These are phyloP conservation scores for Uropsilus gracilis DNA, from an alignment of 2,113 vertebrate genomes.

Conservation along the genomic window DNA sequence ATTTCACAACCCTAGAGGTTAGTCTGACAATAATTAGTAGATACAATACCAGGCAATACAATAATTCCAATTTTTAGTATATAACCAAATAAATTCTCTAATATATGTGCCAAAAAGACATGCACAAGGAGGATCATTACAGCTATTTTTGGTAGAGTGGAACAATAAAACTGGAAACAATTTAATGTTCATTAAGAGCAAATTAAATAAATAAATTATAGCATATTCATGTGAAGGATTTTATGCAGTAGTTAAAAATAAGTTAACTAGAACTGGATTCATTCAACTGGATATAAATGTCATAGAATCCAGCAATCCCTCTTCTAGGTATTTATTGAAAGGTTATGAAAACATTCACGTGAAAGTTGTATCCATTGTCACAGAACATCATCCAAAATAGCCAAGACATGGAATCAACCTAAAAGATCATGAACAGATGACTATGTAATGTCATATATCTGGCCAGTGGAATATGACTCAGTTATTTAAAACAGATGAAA, in stretches of 20 bases:
- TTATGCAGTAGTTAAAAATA: slow-evolving; percentile 17
- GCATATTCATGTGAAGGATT: slow-evolving; percentile 39
- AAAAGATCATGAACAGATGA: too few relatives aligned
- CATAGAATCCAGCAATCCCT: too few relatives aligned
- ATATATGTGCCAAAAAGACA: not conserved
- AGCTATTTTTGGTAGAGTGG: not conserved
- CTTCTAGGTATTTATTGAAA: too few relatives aligned
- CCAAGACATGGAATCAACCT: too few relatives aligned
- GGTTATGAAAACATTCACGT: too few relatives aligned
- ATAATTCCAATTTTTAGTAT: not conserved
- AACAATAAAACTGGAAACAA: slow-evolving; percentile 5
- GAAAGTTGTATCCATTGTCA: too few relatives aligned
- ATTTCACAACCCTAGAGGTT: not conserved
- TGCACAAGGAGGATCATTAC: not conserved
- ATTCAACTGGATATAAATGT: not conserved
- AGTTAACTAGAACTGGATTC: slow-evolving; percentile 41
- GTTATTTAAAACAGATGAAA: too few relatives aligned
- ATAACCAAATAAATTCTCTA: not conserved
- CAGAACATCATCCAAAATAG: too few relatives aligned
- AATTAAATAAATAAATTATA: slow-evolving; percentile 53
- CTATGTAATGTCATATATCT: too few relatives aligned
- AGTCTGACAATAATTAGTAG: not conserved
- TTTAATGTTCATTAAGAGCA: slow-evolving; percentile 55
- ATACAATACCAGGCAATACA: not conserved
- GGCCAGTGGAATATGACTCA: too few relatives aligned